Conservation (phyloP, 2,113 vertebrate genomes). For the Strix uralensis region DNA sequence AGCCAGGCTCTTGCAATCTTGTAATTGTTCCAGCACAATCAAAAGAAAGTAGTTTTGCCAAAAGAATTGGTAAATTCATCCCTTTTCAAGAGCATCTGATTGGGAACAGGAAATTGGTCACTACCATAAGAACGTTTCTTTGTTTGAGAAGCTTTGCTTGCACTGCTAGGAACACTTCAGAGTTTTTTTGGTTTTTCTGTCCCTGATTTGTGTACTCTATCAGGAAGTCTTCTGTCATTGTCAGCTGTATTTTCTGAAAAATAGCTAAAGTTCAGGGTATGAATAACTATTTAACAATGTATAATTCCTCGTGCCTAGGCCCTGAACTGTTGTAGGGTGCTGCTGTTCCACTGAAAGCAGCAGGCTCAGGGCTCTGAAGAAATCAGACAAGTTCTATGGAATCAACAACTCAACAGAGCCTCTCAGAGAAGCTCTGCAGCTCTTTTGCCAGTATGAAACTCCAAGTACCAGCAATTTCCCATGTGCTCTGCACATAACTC, state of each 20-base stretch:
- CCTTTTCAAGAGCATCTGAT: neutral
- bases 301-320: neutral
- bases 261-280: neutral
- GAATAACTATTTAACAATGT: neutral
- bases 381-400: neutral
- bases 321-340: neutral
- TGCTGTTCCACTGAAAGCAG: neutral
- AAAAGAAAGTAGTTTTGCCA: neutral
- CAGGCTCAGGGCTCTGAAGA: neutral
- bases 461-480: neutral
- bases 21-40: neutral
- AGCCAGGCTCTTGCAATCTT: neutral
- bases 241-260: slow-evolving; percentile 11
- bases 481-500: neutral
- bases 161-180: neutral
- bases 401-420: neutral
- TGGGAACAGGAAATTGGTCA: neutral
- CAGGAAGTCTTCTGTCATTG: neutral
- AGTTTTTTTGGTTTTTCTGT: neutral
- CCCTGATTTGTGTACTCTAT: neutral
- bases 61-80: neutral
- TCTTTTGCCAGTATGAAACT: neutral
- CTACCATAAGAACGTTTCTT: neutral
- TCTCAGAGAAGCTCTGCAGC: neutral
- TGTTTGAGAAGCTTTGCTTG: neutral